Percentiles rank a stretch among this genome's conserved stretches.
Conservation (phyloP, 1,140 invertebrate species). For the Polypedilum pembai region DNA sequence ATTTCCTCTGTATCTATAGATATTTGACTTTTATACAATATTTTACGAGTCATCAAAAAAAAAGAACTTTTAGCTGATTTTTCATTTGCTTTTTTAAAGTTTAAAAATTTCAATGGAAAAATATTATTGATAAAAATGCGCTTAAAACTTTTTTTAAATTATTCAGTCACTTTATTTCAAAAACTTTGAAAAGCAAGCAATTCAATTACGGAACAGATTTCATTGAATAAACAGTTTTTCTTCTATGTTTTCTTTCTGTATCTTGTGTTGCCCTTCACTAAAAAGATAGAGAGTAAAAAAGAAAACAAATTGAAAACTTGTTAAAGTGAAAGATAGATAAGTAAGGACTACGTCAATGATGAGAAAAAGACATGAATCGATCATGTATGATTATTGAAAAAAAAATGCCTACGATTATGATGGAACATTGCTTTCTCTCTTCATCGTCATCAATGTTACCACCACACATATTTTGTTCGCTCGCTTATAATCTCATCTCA, state of each 20-base stretch:
- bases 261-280: neutral
- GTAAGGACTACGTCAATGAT: neutral
- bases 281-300: no score
- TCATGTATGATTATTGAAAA: neutral
- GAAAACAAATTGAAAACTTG: neutral
- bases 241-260: neutral
- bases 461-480: neutral
- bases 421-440: neutral
- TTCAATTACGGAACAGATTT: conserved; percentile 10
- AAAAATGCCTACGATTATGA: neutral
- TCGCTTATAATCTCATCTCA: conserved; percentile 10
- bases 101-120: neutral
- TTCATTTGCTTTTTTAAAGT: neutral
- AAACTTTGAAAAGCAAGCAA: neutral
- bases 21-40: neutral
- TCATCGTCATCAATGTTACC: no score
- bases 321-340: neutral
- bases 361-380: conserved; percentile 7
- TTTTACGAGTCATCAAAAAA: conserved; percentile 2
- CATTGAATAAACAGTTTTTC: neutral
- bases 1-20: neutral
- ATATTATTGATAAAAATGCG: neutral
- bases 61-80: neutral
- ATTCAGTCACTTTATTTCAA: neutral
- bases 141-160: neutral